Base-by-base conservation (phyloP, 2,888 invertebrate species). In the Calliopum simillimum region DNA sequence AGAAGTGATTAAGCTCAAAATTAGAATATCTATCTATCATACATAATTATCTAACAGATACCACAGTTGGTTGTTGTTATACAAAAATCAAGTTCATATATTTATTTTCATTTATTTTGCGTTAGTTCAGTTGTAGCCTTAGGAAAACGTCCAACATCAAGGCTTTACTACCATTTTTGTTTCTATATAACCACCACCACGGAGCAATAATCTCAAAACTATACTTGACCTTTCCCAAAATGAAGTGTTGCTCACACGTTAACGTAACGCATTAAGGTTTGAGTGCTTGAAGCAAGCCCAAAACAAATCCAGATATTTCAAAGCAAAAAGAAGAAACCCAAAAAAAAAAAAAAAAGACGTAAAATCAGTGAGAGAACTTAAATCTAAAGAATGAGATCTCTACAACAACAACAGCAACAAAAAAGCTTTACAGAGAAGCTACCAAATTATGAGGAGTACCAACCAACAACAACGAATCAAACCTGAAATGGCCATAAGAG, bases 221-320 rank as follows among this genome's bases (percentile, higher is more conserved):
- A 49, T 21, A 67, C 67, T 67, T 67, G 67, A 67, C 67, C 67
- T 67, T 59, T 59, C 49, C 47, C 58, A 67, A 64, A 67, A 67
- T 51, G 19, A 43, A 23, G 33, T 33, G 33, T 59, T 41, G 16
- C 16, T 49, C 23, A 55, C 19, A 23, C 55, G 61, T 61, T 61
- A 44, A 61, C 44, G 59, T 33, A 43, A 44, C 6, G 33, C 33
- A 8, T 33, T 33, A 33, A 33, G 33, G 33, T 33, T 33, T 33
- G 33, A 33, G 33, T 6, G 33, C 8, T 33, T 8, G 8, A 33
- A 8, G 33, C 8, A 33, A 33, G 33, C 33, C 33, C 33, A 33
- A 33, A n/a, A 33, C 8, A 33, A 6, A 33, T 33, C 33, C 33
- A 5, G 8, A 33, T 8, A 33, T 8, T 33, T 8, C 8, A 8